Percentiles rank a stretch among this genome's conserved stretches.
Conservation (phyloP, 1,140 invertebrate species). For the Ylistrum balloti region DNA sequence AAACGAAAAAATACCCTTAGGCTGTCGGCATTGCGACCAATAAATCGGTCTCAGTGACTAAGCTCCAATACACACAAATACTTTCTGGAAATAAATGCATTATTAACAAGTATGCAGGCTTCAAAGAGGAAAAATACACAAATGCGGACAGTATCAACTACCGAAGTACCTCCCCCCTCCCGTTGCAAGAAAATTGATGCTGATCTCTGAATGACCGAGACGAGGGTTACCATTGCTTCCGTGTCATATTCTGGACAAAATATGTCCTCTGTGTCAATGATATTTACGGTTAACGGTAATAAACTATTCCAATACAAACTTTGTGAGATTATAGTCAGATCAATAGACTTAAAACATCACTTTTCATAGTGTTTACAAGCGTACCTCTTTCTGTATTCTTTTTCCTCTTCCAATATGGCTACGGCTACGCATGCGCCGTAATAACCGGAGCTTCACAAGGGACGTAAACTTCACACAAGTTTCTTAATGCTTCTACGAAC, state of each 20-base stretch:
- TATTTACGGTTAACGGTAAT: background rate
- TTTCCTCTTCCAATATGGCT: conserved; percentile 38
- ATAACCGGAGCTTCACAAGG: conserved; percentile 28
- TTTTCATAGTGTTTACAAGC: conserved; percentile 39
- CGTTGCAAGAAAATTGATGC: conserved; percentile 30
- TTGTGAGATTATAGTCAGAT: background rate
- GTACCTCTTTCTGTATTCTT: conserved; percentile 28
- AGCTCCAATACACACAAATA: background rate
- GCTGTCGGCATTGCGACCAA: conserved; percentile 19
- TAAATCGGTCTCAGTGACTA: background rate
- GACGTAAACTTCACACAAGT: conserved; percentile 18
- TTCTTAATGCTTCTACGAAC: background rate
- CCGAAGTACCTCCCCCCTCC: background rate
- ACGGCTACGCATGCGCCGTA: conserved; percentile 11
- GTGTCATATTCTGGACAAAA: background rate
- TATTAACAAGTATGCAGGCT: background rate
- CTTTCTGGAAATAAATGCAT: background rate
- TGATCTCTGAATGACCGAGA: conserved; percentile 20
- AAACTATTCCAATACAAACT: background rate
- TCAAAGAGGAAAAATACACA: background rate
- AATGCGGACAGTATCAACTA: background rate
- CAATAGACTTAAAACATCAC: background rate
- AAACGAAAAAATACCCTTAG: conserved; percentile 20
- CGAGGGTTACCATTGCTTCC: background rate
- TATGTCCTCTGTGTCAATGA: background rate